Evolutionary conservation across 1,140 invertebrate species (phyloP).

Genomic region (Drosophila sturtevanti): DNA sequence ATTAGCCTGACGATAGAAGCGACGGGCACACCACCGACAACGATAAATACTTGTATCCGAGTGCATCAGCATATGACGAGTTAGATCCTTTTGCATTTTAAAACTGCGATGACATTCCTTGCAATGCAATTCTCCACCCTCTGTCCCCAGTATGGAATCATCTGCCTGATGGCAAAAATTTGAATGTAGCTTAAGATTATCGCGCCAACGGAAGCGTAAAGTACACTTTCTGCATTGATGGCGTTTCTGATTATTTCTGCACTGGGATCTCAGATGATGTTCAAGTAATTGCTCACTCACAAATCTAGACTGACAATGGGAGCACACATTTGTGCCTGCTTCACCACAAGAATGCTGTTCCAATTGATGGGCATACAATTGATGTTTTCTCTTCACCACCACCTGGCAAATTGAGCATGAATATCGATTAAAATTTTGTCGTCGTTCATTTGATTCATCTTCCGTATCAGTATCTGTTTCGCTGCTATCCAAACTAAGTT

Average conservation of each 20-base stretch:
- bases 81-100: conserved; percentile 83
- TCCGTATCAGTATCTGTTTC: conserved; percentile 70
- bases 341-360: conserved; percentile 49
- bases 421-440: conserved; percentile 2
- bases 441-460: background rate
- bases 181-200: conserved; percentile 62
- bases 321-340: conserved; percentile 42
- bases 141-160: background rate
- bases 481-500: conserved; percentile 68
- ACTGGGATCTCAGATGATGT: conserved; percentile 58
- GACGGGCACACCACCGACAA: conserved; percentile 84
- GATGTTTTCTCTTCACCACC: conserved; percentile 74
- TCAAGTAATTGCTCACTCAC: conserved; percentile 58
- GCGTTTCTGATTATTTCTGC: conserved; percentile 61
- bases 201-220: conserved; percentile 71
- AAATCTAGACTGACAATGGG: conserved; percentile 61
- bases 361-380: conserved; percentile 68
- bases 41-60: conserved; percentile 83
- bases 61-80: conserved; percentile 83
- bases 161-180: conserved; percentile 39
- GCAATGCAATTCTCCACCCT: conserved; percentile 65
- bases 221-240: conserved; percentile 71
- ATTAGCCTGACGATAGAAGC: conserved; percentile 84
- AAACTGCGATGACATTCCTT: conserved; percentile 83
- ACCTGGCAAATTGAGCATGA: conserved; percentile 83